Evolutionary conservation across 2,888 invertebrate genomes (phyloP), one percentile per base, ranked within the genome.

Genomic region (Xylocampa areola): DNA sequence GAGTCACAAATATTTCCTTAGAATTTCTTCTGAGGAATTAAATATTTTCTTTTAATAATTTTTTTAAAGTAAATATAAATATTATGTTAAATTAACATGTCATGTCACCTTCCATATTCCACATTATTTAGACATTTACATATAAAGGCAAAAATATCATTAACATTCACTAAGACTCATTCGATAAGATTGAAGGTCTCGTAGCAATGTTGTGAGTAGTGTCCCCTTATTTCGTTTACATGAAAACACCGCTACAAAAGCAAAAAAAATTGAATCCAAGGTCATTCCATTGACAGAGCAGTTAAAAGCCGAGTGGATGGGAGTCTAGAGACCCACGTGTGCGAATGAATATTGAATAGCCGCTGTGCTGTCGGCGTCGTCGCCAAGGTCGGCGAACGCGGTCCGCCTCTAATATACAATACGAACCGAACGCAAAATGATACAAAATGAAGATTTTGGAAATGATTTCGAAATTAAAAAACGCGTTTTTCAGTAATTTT

Each of bases 381-480:
- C 49, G 57, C 50, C 81, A 82, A 82, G 82, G 83, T 64, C 73
- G 14, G 30, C 57, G 47, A 40, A 5, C 44, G n/a, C 44, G 45
- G 48, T 16, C 14, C 36, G 33, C 21, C 30, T 11, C 19, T 17
- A 10, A 3, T 10, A 1, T 10, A n/a, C n/a, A 1, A n/a, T 11
- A 14, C 33, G 30, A 29, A 10, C 7, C 13, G 10, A 23, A 32
- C 39, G 39, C 16, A 11, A 43, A 33, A 41, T 45, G 36, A 70
- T 27, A 57, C 66, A 14, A 49, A 45, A 27, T 13, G 13, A 29
- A 29, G 25, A 36, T 65, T 65, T 66, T 55, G 35, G 41, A 64
- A 39, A 64, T 47, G 17, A 27, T 50, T 64, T 44, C 35, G 35
- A 51, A 48, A 66, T 10, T 40, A 68, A 57, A 13, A 51, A 50